These are phyloP conservation scores for Sternotherus odoratus DNA, from an alignment of 2,797 vertebrate species.

Conservation along the genomic window DNA sequence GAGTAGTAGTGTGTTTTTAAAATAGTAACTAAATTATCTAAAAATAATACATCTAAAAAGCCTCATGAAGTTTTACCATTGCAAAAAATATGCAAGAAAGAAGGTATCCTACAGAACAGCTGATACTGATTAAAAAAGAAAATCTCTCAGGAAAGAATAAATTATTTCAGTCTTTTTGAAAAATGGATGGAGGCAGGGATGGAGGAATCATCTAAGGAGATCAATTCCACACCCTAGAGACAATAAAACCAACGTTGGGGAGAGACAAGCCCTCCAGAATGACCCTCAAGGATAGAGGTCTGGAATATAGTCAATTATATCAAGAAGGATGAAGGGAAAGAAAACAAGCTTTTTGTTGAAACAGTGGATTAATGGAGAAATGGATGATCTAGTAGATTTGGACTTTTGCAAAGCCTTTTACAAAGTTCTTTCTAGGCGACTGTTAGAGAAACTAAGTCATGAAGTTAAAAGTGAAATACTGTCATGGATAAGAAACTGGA, in stretches of 20 bases:
- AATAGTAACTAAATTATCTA: conserved; percentile 76
- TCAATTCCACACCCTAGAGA: background rate
- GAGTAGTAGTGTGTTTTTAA: conserved; percentile 63
- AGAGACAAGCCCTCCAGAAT: background rate
- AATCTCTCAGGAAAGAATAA: background rate
- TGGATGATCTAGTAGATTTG: background rate
- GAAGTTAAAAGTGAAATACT: background rate
- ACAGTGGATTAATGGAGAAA: too few species aligned
- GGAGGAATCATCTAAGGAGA: background rate
- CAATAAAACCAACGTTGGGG: accelerated
- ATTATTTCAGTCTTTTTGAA: background rate
- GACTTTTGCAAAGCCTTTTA: background rate
- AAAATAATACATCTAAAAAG: conserved; percentile 69
- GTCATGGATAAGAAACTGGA: background rate
- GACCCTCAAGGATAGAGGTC: background rate
- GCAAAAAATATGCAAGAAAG: conserved; percentile 70
- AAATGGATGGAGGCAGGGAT: background rate
- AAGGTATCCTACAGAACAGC: conserved; percentile 59
- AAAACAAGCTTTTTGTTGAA: background rate
- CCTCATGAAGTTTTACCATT: conserved; percentile 66
- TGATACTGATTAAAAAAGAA: conserved; percentile 65
- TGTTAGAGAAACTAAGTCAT: accelerated
- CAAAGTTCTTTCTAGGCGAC: background rate
- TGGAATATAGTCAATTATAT: background rate
- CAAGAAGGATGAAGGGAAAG: background rate